A percentile compares a stretch with the other conserved stretches of the same genome.
Evolutionary conservation across 2,888 invertebrate genomes (phyloP).

Genomic region (Drosophila incognita): DNA sequence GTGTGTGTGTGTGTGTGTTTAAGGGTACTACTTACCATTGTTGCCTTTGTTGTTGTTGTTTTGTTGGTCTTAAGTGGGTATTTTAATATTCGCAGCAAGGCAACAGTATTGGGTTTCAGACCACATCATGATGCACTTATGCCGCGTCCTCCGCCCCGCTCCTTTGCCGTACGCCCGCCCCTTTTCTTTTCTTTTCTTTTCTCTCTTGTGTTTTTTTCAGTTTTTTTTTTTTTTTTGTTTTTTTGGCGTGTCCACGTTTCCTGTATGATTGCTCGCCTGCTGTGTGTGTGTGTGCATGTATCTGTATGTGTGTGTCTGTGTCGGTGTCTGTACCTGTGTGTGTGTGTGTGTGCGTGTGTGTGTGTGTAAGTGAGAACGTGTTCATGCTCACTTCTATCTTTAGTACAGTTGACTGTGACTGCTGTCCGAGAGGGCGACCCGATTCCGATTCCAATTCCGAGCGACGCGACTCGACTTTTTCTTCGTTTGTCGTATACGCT

Average conservation of each 20-base stretch:
- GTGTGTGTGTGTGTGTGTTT: constrained; percentile 23
- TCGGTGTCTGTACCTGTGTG: constrained; percentile 31
- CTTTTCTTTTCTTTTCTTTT: constrained; percentile 26
- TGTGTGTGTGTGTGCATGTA: constrained; percentile 34
- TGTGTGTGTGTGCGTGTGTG: constrained; percentile 23
- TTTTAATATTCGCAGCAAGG: constrained; percentile 76
- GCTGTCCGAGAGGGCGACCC: constrained; percentile 50
- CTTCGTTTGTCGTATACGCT: constrained; percentile 6
- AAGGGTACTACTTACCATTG: constrained; percentile 52
- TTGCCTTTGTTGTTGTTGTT: constrained; percentile 32
- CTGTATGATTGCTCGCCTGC: constrained; percentile 54
- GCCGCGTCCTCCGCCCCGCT: constrained; percentile 35
- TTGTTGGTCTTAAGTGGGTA: constrained; percentile 72
- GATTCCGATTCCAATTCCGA: constrained; percentile 43
- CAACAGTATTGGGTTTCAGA: constrained; percentile 73
- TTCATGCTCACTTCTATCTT: constrained; percentile 69
- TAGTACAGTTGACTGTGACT: constrained; percentile 73
- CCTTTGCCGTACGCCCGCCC: constrained; percentile 20
- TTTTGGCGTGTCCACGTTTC: constrained; percentile 57
- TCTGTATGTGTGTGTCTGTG: constrained; percentile 5
- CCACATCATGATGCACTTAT: constrained; percentile 62
- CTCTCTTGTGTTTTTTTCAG: constrained; percentile 16
- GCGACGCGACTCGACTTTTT: background rate
- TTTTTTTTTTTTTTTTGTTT: constrained; percentile 21
- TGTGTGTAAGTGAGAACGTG: constrained; percentile 57